Base-by-base conservation (phyloP, 2,797 vertebrate genomes). In the Coendou prehensilis region DNA sequence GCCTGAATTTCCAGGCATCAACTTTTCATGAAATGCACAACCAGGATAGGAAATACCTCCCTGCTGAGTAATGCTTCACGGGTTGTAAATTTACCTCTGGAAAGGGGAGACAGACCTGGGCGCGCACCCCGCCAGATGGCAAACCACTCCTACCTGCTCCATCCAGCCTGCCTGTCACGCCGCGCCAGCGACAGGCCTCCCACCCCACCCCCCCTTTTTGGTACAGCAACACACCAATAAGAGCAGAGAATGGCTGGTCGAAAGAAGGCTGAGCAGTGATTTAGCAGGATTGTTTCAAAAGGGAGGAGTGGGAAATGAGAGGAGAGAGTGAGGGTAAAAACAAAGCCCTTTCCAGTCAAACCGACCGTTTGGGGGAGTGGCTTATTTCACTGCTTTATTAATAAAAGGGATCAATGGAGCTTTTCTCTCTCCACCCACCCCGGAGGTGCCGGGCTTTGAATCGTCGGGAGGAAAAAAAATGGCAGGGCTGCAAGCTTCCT, bases 1-100 rank as follows among this genome's bases (percentile, higher is more conserved):
- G 93, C 90, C 90, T 81, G 84, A 47, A 95, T 97, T 95, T 95
- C 91, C 96, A 97, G 92, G 82, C 96, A 97, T 95, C 96, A 92
- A 98, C 97, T 98, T 97, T 97, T 96, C 97, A 94, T 94, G 97
- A 97, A 98, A 98, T 87, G 97, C 93, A 97, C 97, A 89, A 95
- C 81, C 89, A 93, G 87, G 94, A 87, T 94, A 97, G 97, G 98
- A 98, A 98, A 98, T 98, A 97, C 97, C 96, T 97, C 96, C 97
- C 97, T 87, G 97, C 97, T 98, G 97, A 98, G 97, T 97, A 98
- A 98, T 97, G 98, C 96, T 87, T 87, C 96, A 37, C 0, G 94
- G 93, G 93, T 92, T 96, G 96, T 97, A 96, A 97, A 98, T 97
- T 97, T 95, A 97, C 97, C 97, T 97, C 97, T 95, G 63, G 8